Percentiles rank a stretch among this genome's conserved stretches.
Evolutionary conservation across 35 echinoderm and acorn worm species (phyloP).

Genomic region (Apostichopus californicus): DNA sequence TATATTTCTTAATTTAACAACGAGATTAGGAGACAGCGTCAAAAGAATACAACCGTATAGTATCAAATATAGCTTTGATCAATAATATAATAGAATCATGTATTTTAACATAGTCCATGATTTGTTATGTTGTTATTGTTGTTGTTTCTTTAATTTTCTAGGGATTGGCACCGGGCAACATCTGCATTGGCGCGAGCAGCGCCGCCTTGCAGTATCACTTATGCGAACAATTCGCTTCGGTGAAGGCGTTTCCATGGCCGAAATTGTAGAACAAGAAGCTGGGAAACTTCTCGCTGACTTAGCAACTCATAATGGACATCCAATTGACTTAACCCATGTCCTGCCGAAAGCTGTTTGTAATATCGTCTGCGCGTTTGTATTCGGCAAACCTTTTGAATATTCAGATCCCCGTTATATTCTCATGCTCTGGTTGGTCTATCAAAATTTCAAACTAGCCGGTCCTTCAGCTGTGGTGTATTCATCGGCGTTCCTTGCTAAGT

Average conservation of each 20-base stretch:
- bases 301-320: slow-evolving; percentile 50
- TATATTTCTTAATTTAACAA: no score
- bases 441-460: slow-evolving; percentile 60
- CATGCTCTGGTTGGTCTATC: slow-evolving; percentile 42
- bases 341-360: slow-evolving; percentile 79
- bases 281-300: slow-evolving; percentile 39
- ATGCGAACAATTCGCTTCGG: slow-evolving; percentile 66
- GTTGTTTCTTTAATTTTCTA: not conserved
- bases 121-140: not conserved
- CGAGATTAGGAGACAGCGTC: no score
- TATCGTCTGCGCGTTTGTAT: slow-evolving; percentile 70
- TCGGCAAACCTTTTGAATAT: slow-evolving; percentile 74
- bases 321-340: slow-evolving; percentile 56
- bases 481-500: slow-evolving; percentile 21
- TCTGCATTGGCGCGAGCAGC: slow-evolving; percentile 68
- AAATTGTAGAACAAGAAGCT: slow-evolving; percentile 51
- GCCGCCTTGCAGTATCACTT: slow-evolving; percentile 62
- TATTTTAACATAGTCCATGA: no score
- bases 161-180: slow-evolving; percentile 46
- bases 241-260: slow-evolving; percentile 20
- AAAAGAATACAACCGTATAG: no score
- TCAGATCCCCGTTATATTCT: slow-evolving; percentile 33
- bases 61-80: no score
- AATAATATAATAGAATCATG: no score
- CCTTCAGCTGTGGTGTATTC: slow-evolving; percentile 34